phyloP scores from a whole-genome alignment of 1,140 invertebrate species.

The Calliphora vicina region DNA sequence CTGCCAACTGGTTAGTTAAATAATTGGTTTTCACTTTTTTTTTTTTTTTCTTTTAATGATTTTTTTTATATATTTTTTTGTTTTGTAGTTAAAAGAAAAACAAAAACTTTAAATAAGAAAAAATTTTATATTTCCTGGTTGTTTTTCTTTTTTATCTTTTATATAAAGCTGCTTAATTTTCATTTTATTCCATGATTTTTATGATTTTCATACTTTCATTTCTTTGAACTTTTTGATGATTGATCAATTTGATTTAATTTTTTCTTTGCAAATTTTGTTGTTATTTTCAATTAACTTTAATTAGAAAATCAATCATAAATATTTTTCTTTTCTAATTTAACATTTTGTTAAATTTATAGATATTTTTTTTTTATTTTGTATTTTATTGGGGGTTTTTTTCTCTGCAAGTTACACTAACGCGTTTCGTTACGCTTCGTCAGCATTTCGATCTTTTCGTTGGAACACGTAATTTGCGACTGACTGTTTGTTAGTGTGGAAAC shows the following conservation, averaged over 20 bases:
- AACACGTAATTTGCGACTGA: conserved; percentile 37
- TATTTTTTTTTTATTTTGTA: conserved; percentile 4
- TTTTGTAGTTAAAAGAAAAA: not conserved
- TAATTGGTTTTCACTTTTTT: conserved; percentile 31
- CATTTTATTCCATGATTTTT: not conserved
- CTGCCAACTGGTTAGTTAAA: conserved; percentile 23
- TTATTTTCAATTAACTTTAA: not conserved
- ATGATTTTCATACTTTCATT: not conserved
- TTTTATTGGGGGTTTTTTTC: not conserved
- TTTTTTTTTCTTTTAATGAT: conserved; percentile 3
- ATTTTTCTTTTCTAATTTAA: not conserved
- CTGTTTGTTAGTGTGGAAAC: not conserved
- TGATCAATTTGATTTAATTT: not conserved
- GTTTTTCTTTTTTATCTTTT: not conserved
- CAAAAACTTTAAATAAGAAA: not conserved
- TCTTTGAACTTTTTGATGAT: not conserved
- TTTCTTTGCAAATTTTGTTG: conserved; percentile 5
- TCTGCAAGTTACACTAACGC: conserved; percentile 22
- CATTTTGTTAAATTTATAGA: not conserved
- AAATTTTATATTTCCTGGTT: conserved; percentile 14
- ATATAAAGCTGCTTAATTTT: not conserved
- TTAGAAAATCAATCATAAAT: not conserved
- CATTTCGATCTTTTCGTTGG: conserved; percentile 30
- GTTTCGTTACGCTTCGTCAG: conserved; percentile 32
- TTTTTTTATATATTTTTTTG: conserved; percentile 29